These are phyloP conservation scores for Macroglossus sobrinus DNA, from an alignment of 2,113 vertebrate species.

Conservation along the genomic window DNA sequence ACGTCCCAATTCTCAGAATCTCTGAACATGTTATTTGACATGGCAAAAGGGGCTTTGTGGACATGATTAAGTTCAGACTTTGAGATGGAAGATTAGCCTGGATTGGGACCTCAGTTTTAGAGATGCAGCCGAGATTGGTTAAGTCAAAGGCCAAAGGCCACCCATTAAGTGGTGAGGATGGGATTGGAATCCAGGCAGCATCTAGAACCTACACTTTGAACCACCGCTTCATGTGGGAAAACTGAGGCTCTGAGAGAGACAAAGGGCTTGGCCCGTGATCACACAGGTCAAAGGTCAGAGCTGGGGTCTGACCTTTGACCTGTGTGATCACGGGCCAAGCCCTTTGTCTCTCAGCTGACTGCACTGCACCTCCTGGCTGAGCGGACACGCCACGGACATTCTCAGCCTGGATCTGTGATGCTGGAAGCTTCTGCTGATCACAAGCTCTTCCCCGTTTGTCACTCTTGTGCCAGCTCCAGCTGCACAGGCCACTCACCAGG, in stretches of 20 bases:
- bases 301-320: not conserved
- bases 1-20: not conserved
- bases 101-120: not conserved
- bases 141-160: not conserved
- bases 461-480: not conserved
- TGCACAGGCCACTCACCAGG: not conserved
- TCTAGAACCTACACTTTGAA: not conserved
- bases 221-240: not conserved
- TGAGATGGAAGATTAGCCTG: not conserved
- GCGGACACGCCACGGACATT: not conserved
- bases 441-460: not conserved
- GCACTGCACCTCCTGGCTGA: not conserved
- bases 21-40: not conserved
- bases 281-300: not conserved
- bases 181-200: not conserved
- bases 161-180: too few species aligned
- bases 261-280: fast-evolving
- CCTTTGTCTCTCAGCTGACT: too few species aligned
- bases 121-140: not conserved
- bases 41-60: not conserved
- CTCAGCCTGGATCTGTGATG: not conserved
- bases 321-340: fast-evolving
- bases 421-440: not conserved
- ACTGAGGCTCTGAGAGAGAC: not conserved
- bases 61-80: not conserved